Percentiles rank a stretch among this genome's conserved stretches.
phyloP scores from a whole-genome alignment of 1,140 invertebrate genomes.

The Diachasmimorpha longicaudata region DNA sequence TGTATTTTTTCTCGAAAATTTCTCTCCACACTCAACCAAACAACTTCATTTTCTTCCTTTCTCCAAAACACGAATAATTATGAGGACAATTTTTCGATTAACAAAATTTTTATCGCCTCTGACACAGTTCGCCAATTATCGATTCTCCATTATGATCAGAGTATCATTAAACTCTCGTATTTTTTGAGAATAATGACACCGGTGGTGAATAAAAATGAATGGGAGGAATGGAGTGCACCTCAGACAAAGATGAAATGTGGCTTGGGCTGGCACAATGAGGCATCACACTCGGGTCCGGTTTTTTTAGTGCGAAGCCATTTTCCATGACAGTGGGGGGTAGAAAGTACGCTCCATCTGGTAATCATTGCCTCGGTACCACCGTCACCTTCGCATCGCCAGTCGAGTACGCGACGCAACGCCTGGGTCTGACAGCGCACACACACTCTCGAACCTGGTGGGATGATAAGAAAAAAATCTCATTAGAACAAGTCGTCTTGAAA shows the following conservation, averaged over 20 bases:
- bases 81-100: too few species aligned
- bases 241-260: constrained; percentile 74
- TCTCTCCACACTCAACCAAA: too few species aligned
- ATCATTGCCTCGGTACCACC: constrained; percentile 72
- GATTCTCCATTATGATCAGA: neutral
- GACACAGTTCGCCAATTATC: too few species aligned
- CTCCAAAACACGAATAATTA: too few species aligned
- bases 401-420: constrained; percentile 72
- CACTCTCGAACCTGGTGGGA: constrained; percentile 69
- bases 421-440: constrained; percentile 79
- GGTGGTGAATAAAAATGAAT: neutral
- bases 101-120: too few species aligned
- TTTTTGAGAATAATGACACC: neutral
- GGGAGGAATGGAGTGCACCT: constrained; percentile 16
- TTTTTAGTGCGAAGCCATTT: constrained; percentile 77
- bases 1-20: too few species aligned
- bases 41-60: too few species aligned
- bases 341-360: constrained; percentile 78
- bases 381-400: constrained; percentile 81
- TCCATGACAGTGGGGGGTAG: constrained; percentile 80
- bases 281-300: constrained; percentile 65
- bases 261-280: constrained; percentile 64
- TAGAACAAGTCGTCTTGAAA: neutral
- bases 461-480: constrained; percentile 1
- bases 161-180: neutral